Conservation (phyloP, 2,113 vertebrate species). For the Apaloderma vittatum region DNA sequence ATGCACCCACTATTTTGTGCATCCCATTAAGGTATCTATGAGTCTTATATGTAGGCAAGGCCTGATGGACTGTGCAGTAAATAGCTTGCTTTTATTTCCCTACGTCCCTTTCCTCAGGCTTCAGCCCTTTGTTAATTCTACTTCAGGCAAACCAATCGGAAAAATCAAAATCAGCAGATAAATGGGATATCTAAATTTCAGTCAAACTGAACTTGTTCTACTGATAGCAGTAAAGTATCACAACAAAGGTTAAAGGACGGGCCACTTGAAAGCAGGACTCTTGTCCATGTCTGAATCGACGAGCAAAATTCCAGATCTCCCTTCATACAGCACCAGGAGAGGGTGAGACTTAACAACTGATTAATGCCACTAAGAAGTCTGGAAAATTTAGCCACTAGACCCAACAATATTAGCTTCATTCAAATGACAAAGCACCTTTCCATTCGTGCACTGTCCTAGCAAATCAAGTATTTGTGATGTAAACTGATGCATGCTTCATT, state of each 20-base stretch:
- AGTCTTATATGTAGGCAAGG: not conserved
- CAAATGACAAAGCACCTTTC: not conserved
- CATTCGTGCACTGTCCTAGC: not conserved
- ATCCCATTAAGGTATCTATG: not conserved
- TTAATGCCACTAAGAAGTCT: not conserved
- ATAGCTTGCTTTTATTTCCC: not conserved
- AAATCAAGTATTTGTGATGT: not conserved
- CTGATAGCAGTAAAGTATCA: not conserved
- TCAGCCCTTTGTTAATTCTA: fast-evolving
- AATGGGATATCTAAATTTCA: not conserved
- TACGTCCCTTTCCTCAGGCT: not conserved
- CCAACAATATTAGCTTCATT: not conserved
- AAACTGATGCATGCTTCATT: not conserved
- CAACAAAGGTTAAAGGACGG: not conserved
- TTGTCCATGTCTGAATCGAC: not conserved
- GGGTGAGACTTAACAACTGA: not conserved
- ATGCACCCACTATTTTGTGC: not conserved
- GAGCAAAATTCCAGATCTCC: not conserved
- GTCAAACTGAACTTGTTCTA: not conserved
- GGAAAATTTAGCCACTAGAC: not conserved
- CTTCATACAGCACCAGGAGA: not conserved
- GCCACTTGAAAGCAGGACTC: not conserved
- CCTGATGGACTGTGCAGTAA: not conserved
- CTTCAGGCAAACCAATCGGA: not conserved
- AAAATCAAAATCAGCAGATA: not conserved